Base-by-base conservation (phyloP, 1,140 invertebrate species). In the Drosophila ananassae region DNA sequence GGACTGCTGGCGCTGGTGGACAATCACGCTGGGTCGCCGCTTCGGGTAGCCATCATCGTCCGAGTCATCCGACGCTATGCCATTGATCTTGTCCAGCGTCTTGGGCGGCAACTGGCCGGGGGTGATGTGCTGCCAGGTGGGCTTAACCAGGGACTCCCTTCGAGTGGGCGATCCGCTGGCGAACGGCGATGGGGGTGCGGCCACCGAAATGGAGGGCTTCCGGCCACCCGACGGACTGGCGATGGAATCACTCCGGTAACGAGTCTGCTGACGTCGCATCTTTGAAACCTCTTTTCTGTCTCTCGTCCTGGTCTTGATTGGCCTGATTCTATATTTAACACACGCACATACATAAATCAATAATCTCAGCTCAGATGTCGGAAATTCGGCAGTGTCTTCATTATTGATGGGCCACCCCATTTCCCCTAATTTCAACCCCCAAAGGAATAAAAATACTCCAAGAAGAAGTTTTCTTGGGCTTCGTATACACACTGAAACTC, bases 111-210 rank as follows among this genome's bases (percentile, higher is more conserved):
- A 30, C 47, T 92, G 91, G 13, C 91, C 91, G 0, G 91, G 91
- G 0, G 81, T 89, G 9, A 92, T 92, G 41, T 92, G 84, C 73
- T 92, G 91, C 91, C 91, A 92, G 9, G 91, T 92, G 32, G 91
- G 91, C 56, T 92, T 92, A 9, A 92, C 90, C 62, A 92, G 52
- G 2, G 91, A 92, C 25, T 92, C 91, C 9, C 91, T 82, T 0
- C 91, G 80, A 5, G 73, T 77, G 6, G 83, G 68, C 30, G 90
- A 82, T 3, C 74, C 81, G 22, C 34, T 79, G 51, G 63, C 48
- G 24, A 66, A 17, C 8, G 80, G 71, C 12, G 89, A 79, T 2
- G 72, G 69, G 10, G 52, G 32, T 8, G 17, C 69, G 17, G 71
- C 57, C 9, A 67, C 46, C 46, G 74, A 52, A 9, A 89, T 51